phyloP scores from a whole-genome alignment of 2,797 vertebrate species.

The Sebastiscus tertius region DNA sequence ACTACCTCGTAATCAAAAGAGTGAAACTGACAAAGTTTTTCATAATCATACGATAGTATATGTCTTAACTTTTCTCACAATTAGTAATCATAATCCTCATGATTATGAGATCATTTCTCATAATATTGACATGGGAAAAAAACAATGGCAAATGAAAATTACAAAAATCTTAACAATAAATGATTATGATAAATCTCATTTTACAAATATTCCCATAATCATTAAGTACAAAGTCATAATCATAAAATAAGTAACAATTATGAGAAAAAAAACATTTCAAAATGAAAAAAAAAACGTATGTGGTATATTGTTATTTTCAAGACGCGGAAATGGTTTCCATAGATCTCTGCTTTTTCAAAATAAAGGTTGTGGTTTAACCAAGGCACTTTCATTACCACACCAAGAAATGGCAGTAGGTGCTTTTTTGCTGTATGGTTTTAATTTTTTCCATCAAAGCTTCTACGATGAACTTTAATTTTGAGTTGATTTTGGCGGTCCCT shows the following conservation, averaged over 20 bases:
- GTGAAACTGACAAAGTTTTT: not conserved
- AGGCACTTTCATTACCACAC: slow-evolving; percentile 35
- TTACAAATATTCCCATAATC: not conserved
- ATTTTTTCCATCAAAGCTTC: not conserved
- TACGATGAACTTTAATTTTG: not conserved
- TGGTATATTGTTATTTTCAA: not conserved
- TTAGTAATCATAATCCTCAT: not conserved
- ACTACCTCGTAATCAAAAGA: not conserved
- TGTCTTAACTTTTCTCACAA: not conserved
- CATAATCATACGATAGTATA: not conserved
- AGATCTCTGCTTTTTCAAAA: not conserved
- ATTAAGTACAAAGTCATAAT: not conserved
- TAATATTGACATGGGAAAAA: not conserved
- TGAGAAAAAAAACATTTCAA: not conserved
- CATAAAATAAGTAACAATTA: not conserved
- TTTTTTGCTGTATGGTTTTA: not conserved
- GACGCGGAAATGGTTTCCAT: not conserved
- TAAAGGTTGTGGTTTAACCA: slow-evolving; percentile 1
- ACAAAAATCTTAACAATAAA: not conserved
- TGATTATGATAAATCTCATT: not conserved
- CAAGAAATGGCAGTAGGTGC: slow-evolving; percentile 21
- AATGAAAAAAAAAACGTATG: not conserved
- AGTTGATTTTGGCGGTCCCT: not conserved
- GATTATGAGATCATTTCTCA: not conserved
- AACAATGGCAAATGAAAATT: not conserved